Evolutionary conservation across 2,113 vertebrate species (phyloP), one percentile per base, ranked within the genome.

Genomic region (Piprites chloris): DNA sequence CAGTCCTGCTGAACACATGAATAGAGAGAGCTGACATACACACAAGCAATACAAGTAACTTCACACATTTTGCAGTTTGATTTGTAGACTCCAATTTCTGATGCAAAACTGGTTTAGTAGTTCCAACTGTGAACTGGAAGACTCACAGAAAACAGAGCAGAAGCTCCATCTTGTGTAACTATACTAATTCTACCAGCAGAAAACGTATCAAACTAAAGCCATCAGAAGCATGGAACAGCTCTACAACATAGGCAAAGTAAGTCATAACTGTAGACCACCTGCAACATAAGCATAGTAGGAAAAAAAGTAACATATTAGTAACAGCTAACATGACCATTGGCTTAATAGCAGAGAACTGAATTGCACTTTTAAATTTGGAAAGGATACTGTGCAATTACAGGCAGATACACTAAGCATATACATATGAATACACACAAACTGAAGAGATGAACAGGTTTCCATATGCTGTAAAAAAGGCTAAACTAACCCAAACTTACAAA

Each of bases 341-440:
- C 42, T 71, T 42, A 63, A 41, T 2, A 66, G 46, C 41, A 83
- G 42, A 78, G 28, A 73, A 83, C 6, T 15, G 6, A 63, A 42
- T 0, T 52, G 14, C 15, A 58, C 27, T 50, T 59, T 39, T 71
- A 32, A 50, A 32, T 80, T 68, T 27, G 11, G n/a, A 63, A 20
- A 61, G 15, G 17, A 69, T 26, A 50, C 19, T n/a, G 16, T 22
- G 18, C 67, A 69, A 8, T 3, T 32, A 76, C n/a, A 83, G 33
- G 46, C 22, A 85, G 49, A 77, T 20, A 87, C 0, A 0, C 19
- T n/a, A 67, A 66, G 39, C 46, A 52, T 16, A 1, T 9, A 75
- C 2, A 3, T 49, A 83, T 4, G 8, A 61, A 87, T 22, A 77
- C 30, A 81, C 0, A 0, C 14, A 63, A 28, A 61, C 53, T 63